Evolutionary conservation across 2,797 vertebrate species (phyloP).

Genomic region (Tapera naevia): DNA sequence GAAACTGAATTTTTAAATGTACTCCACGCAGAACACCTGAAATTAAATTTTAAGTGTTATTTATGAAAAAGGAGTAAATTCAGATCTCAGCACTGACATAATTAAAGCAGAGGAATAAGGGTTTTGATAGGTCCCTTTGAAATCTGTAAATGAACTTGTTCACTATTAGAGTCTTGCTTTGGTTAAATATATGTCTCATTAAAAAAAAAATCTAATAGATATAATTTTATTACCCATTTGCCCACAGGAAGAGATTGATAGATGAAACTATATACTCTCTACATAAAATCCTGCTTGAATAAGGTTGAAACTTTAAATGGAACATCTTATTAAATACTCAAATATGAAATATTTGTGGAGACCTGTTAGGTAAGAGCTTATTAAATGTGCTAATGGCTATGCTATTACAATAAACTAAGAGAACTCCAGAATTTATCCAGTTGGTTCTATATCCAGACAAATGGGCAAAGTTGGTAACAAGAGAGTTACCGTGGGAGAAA

Average conservation of each 20-base stretch:
- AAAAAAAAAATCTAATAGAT: slow-evolving; percentile 70
- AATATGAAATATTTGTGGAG: slow-evolving; percentile 41
- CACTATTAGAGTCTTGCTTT: slow-evolving; percentile 31
- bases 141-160: slow-evolving; percentile 69
- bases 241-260: slow-evolving; percentile 59
- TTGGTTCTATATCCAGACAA: slow-evolving; percentile 12
- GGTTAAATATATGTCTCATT: slow-evolving; percentile 71
- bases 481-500: background rate
- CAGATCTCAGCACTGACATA: slow-evolving; percentile 45
- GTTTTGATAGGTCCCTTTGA: slow-evolving; percentile 61
- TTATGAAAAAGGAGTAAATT: slow-evolving; percentile 70
- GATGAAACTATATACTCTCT: slow-evolving; percentile 33
- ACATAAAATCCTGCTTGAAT: slow-evolving; percentile 68
- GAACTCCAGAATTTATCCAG: background rate
- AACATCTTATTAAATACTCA: slow-evolving; percentile 56
- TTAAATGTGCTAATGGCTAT: slow-evolving; percentile 23
- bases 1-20: slow-evolving; percentile 62
- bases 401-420: background rate
- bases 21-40: slow-evolving; percentile 58
- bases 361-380: slow-evolving; percentile 40
- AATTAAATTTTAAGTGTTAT: slow-evolving; percentile 71
- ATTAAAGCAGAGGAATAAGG: slow-evolving; percentile 58
- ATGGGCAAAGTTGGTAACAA: background rate
- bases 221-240: slow-evolving; percentile 70
- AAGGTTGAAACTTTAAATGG: background rate